These are phyloP conservation scores for Porites evermanni DNA, from an alignment of 92 coral and sea anemone species.

Conservation along the genomic window DNA sequence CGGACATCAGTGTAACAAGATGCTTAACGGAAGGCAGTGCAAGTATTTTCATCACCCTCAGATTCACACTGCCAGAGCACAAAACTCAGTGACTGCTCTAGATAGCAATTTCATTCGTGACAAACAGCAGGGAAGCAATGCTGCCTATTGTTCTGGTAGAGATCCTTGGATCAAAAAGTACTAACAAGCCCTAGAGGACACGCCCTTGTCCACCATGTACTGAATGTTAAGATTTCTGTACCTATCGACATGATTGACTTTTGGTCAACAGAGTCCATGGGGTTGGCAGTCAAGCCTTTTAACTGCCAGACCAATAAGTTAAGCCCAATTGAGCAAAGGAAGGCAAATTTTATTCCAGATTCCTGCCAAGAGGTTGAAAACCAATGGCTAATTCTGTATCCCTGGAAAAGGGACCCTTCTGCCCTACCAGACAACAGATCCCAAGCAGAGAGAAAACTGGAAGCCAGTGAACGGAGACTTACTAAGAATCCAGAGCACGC, in stretches of 20 bases:
- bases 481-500: constrained; percentile 59
- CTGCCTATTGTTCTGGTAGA: constrained; percentile 53
- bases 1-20: not conserved
- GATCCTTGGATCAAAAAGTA: constrained; percentile 29
- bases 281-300: constrained; percentile 41
- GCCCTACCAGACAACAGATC: constrained; percentile 51
- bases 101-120: too few species aligned
- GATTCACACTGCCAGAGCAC: not conserved
- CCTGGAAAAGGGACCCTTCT: constrained; percentile 62
- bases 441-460: constrained; percentile 58
- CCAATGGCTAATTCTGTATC: constrained; percentile 65
- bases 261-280: constrained; percentile 64
- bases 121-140: not conserved
- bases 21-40: not conserved
- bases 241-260: constrained; percentile 57
- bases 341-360: constrained; percentile 31
- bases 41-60: constrained; percentile 27
- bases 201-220: constrained; percentile 10
- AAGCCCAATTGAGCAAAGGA: constrained; percentile 56
- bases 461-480: constrained; percentile 55
- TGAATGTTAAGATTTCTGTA: constrained; percentile 33
- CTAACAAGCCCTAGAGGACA: constrained; percentile 18
- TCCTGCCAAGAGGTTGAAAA: constrained; percentile 43
- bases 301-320: constrained; percentile 28
- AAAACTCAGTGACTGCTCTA: too few species aligned